Conservation (phyloP, 1,140 invertebrate species). For the Cotesia chilonis region DNA sequence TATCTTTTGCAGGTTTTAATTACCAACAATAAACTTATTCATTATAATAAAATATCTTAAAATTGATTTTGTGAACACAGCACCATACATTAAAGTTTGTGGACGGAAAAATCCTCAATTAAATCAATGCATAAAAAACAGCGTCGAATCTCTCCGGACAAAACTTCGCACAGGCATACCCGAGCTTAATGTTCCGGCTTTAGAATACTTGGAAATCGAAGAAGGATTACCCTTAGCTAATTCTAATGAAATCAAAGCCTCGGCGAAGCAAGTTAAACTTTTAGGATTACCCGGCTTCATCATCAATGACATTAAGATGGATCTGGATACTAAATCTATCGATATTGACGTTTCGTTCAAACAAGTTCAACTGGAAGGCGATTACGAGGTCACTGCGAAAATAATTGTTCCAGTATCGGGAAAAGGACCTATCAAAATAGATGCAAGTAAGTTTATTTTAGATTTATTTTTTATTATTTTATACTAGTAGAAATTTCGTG, state of each 20-base stretch:
- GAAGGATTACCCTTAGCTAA: conserved; percentile 57
- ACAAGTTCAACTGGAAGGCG: conserved; percentile 63
- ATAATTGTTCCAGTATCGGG: conserved; percentile 61
- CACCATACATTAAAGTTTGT: conserved; percentile 73
- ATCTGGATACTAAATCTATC: conserved; percentile 65
- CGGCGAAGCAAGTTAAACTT: conserved; percentile 65
- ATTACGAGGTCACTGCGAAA: conserved; percentile 69
- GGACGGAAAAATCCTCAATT: conserved; percentile 70
- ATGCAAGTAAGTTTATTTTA: conserved; percentile 40
- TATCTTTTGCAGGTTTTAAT: conserved; percentile 4
- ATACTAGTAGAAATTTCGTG: too few species aligned
- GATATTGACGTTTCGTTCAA: conserved; percentile 62
- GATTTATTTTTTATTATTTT: background rate
- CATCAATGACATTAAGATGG: conserved; percentile 64
- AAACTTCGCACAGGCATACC: conserved; percentile 69
- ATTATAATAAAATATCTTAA: background rate
- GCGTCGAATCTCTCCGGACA: conserved; percentile 65
- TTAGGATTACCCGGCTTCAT: conserved; percentile 65
- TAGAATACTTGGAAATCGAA: conserved; percentile 71
- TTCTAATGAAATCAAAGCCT: conserved; percentile 59
- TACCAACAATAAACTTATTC: background rate
- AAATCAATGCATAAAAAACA: conserved; percentile 68
- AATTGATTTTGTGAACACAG: conserved; percentile 60
- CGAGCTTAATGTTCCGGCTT: conserved; percentile 70
- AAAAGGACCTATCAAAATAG: conserved; percentile 49